A percentile compares a stretch with the other conserved stretches of the same genome.
Evolutionary conservation across 2,113 vertebrate genomes (phyloP).

Genomic region (Ciconia boyciana): DNA sequence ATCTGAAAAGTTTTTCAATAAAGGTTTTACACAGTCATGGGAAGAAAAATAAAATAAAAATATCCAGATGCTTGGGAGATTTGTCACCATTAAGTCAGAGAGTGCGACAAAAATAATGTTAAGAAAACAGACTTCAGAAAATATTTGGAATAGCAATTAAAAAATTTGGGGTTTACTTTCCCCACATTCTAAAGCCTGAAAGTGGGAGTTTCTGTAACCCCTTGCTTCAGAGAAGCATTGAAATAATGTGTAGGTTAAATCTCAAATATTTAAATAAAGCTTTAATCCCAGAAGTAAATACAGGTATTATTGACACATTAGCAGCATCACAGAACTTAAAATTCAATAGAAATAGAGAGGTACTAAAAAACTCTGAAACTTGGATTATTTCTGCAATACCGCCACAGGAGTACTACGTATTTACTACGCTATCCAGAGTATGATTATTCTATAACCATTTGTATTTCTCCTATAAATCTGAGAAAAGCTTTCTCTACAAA

Average conservation of each 20-base stretch:
- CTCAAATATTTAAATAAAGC: slow-evolving; percentile 9
- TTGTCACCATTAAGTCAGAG: neutral
- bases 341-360: neutral
- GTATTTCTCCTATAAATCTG: slow-evolving; percentile 41
- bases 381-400: slow-evolving; percentile 7
- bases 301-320: slow-evolving; percentile 41
- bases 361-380: neutral
- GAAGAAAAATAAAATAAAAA: neutral
- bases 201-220: neutral
- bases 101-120: neutral
- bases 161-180: neutral
- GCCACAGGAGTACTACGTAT: neutral
- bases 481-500: slow-evolving; percentile 49
- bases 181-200: neutral
- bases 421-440: neutral
- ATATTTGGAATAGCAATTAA: neutral
- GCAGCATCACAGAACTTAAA: neutral
- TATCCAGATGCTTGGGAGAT: neutral
- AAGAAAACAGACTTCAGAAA: neutral
- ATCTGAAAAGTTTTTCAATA: neutral
- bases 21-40: neutral
- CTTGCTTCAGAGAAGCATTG: neutral
- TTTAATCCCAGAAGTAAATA: slow-evolving; percentile 18
- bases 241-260: neutral
- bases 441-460: slow-evolving; percentile 20